phyloP scores from a whole-genome alignment of 2,888 invertebrate species.

The Ochropacha duplaris region DNA sequence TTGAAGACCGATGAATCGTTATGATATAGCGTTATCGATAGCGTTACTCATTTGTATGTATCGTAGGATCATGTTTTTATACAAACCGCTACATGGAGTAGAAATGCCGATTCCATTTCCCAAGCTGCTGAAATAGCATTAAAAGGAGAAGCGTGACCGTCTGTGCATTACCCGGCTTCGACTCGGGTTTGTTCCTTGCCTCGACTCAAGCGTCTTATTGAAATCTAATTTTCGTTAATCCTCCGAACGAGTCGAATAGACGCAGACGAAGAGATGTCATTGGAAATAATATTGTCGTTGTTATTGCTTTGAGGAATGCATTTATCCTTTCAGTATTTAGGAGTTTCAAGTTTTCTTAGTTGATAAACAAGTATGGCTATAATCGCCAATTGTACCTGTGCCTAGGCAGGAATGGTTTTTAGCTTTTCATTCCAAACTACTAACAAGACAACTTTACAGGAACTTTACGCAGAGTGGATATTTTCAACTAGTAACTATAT shows the following conservation, averaged over 20 bases:
- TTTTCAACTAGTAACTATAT: no score
- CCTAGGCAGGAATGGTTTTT: no score
- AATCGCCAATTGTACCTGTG: no score
- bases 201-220: conserved; percentile 78
- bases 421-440: no score
- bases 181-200: conserved; percentile 68
- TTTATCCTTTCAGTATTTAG: conserved; percentile 25
- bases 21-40: no score
- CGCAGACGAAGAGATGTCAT: conserved; percentile 50
- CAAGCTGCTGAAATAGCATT: conserved; percentile 66
- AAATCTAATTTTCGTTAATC: conserved; percentile 82
- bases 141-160: conserved; percentile 72
- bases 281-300: conserved; percentile 64
- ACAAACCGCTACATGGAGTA: background rate
- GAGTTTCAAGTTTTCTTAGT: conserved; percentile 31
- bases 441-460: no score
- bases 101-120: background rate
- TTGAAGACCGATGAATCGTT: no score
- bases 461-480: no score
- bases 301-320: conserved; percentile 40
- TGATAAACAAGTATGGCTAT: conserved; percentile 24
- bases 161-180: conserved; percentile 66
- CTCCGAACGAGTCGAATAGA: conserved; percentile 57
- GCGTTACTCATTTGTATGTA: no score
- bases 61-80: background rate